Percentiles rank a stretch among this genome's conserved stretches.
Evolutionary conservation across 2,888 invertebrate genomes (phyloP).

Genomic region (Acronicta psi): DNA sequence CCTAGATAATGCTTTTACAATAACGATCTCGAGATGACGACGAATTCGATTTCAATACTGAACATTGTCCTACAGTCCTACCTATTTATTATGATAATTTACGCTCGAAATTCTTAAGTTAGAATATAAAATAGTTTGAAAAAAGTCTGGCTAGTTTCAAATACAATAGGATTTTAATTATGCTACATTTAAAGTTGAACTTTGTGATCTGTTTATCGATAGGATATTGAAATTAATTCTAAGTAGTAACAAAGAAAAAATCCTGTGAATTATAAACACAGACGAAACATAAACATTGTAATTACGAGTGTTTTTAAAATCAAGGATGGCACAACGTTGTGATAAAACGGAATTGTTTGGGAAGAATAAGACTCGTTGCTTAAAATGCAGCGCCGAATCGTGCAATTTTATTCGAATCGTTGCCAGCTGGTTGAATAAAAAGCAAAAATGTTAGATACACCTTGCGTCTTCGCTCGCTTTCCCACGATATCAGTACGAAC

Average conservation of each 20-base stretch:
- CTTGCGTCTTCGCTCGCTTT: conserved; percentile 67
- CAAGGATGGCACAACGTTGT: conserved; percentile 8
- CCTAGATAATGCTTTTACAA: conserved; percentile 86
- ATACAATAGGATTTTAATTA: conserved; percentile 57
- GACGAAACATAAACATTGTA: not conserved
- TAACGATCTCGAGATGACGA: conserved; percentile 80
- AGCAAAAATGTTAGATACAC: conserved; percentile 77
- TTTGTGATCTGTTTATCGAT: conserved; percentile 38
- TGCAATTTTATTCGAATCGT: conserved; percentile 49
- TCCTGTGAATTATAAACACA: not conserved
- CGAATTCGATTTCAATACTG: conserved; percentile 79
- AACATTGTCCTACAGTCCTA: conserved; percentile 57
- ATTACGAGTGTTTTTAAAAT: conserved; percentile 8
- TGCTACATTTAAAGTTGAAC: conserved; percentile 51
- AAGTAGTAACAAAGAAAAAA: not conserved
- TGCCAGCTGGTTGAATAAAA: conserved; percentile 61
- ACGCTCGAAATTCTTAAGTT: conserved; percentile 55
- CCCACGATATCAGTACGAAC: conserved; percentile 67
- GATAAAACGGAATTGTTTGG: conserved; percentile 55
- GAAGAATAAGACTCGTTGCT: conserved; percentile 57
- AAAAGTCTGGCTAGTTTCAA: conserved; percentile 38
- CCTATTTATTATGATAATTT: conserved; percentile 72
- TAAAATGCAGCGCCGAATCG: conserved; percentile 66
- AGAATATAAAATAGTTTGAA: conserved; percentile 57
- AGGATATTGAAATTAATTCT: conserved; percentile 20